Conservation (phyloP, 2,113 vertebrate species). For the Paratilapia polleni region DNA sequence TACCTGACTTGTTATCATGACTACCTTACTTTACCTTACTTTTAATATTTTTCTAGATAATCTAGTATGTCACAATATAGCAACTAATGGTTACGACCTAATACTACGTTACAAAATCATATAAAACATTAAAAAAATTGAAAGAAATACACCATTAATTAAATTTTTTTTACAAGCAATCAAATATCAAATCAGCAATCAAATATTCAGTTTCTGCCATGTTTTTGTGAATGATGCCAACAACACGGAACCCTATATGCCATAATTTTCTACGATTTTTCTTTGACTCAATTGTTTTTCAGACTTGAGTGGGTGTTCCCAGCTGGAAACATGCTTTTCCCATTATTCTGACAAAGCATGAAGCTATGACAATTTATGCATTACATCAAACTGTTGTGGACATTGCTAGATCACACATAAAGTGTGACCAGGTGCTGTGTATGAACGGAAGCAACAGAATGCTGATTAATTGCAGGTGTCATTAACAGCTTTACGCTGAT, state of each 20-base stretch:
- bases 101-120: neutral
- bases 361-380: neutral
- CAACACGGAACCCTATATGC: too few relatives aligned
- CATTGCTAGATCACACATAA: neutral
- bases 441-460: neutral
- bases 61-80: neutral
- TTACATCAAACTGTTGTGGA: neutral
- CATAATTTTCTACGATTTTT: too few relatives aligned
- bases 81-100: neutral
- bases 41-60: neutral
- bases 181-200: neutral
- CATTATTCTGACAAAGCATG: too few relatives aligned
- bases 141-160: neutral
- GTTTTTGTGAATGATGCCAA: neutral
- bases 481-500: neutral
- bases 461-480: neutral
- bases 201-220: neutral
- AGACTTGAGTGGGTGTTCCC: too few relatives aligned
- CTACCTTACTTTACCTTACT: neutral
- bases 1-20: neutral
- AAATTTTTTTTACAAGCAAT: neutral
- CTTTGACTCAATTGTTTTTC: too few relatives aligned
- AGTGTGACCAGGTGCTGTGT: neutral
- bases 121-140: too few relatives aligned
- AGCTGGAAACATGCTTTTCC: neutral